Base-by-base conservation (phyloP, 2,113 vertebrate species). In the Amblyopsis rosae region DNA sequence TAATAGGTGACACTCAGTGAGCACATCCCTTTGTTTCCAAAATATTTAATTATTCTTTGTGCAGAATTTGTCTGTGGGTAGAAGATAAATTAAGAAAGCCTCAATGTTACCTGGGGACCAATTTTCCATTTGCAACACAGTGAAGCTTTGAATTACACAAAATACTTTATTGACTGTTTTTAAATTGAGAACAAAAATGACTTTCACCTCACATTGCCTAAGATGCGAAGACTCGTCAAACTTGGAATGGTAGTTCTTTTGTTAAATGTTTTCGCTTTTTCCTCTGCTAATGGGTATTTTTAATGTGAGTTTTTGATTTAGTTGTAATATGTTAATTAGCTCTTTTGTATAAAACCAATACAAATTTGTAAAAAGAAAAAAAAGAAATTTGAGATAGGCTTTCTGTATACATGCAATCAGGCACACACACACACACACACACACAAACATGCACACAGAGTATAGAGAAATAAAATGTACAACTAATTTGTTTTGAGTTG, bases 241-340 rank as follows among this genome's bases (percentile, higher is more conserved):
- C 19, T 49, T 9, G 59, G 26, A 26, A 12, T 33, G 65, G 15
- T 54, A 51, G 58, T 32, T 63, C 15, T 13, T 69, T 33, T 32
- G 49, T 56, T 60, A 32, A 72, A 26, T 17, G 12, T 55, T 51
- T 16, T 26, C 1, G 19, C n/a, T 55, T 55, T 55, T 55, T 32
- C 56, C 26, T 32, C 19, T 58, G 56, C 15, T 49, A 41, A 12
- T n/a, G 58, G 50, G 68, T 69, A 50, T 46, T 3, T 41, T 53
- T 51, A 13, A 46, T 19, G 32, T 12, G 32, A n/a, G 48, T 72
- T 8, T 33, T 51, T 16, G 60, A 12, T 12, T 74, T 70, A 69
- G 73, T 76, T 70, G 15, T 78, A 64, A 72, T 70, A 45, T 17
- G 33, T 48, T 35, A 51, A n/a, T 17, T 62, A 16, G 35, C 35